Evolutionary conservation across 2,888 invertebrate genomes (phyloP), one percentile per base, ranked within the genome.

Genomic region (Ophioninae sp.): DNA sequence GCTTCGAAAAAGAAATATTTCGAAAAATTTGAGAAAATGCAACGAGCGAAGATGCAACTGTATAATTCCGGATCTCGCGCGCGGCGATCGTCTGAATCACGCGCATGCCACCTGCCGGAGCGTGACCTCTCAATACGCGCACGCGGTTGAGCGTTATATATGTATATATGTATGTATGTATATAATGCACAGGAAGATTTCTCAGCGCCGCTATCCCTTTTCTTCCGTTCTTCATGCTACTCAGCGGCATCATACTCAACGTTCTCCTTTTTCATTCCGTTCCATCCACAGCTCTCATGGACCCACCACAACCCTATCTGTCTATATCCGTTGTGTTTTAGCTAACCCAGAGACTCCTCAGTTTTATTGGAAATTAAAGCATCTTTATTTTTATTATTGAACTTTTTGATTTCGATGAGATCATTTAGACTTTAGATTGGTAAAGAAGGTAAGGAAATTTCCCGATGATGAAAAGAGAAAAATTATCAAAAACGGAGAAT

Each of bases 31-130:
- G n/a, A 10, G n/a, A 76, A 61, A 69, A 44, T 51, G 61, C 30
- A 30, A 61, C 44, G 59, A 79, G 64, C 75, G 81, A 61, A 81
- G 81, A 84, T 78, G 56, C 56, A 64, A 72, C 39, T 78, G 61
- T 39, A 59, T 61, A 20, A 17, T 64, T 58, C 41, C 20, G 75
- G 72, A 76, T 69, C 77, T 81, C 74, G 86, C 87, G 87, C 85
- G 73, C 68, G 68, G 65, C 86, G 79, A 85, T 85, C 88, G 88
- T 88, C 89, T 90, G 89, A 91, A 90, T 91, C 91, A 90, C 90
- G 90, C 87, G 89, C 87, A 87, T 88, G 86, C 90, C 91, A 91
- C 91, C 91, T 91, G 91, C 91, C 91, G 89, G 91, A 89, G 89
- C 90, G 90, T 89, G 91, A 91, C 90, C 91, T 90, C 90, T 91